These are phyloP conservation scores for Scaptodrosophila lebanonensis DNA, from an alignment of 1,140 invertebrate genomes.

Conservation along the genomic window DNA sequence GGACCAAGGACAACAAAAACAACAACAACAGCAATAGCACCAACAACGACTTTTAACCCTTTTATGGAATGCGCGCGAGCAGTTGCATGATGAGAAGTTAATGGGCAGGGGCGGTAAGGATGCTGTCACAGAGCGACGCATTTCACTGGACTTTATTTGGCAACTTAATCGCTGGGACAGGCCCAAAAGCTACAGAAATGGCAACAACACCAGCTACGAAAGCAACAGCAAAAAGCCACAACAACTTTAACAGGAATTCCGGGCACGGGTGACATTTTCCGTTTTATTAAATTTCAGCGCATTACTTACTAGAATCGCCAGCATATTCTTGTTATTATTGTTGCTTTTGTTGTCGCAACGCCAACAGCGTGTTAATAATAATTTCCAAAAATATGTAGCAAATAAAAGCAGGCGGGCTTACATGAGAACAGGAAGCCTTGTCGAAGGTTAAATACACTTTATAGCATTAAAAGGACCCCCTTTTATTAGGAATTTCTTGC, in stretches of 20 bases:
- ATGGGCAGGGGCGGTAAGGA: background rate
- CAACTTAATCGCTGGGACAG: constrained; percentile 72
- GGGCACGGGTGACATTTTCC: constrained; percentile 24
- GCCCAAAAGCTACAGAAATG: too few relatives aligned
- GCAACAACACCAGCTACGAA: background rate
- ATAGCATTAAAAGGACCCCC: too few relatives aligned
- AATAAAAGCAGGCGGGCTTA: too few relatives aligned
- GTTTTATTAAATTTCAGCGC: constrained; percentile 68
- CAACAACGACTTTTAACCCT: constrained; percentile 35
- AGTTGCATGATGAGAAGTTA: too few relatives aligned
- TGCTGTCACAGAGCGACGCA: constrained; percentile 20
- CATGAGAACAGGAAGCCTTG: too few relatives aligned
- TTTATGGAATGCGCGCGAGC: too few relatives aligned
- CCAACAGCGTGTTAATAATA: constrained; percentile 16
- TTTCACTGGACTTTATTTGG: constrained; percentile 63
- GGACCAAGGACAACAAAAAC: too few relatives aligned
- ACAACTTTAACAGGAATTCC: constrained; percentile 57
- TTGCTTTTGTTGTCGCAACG: constrained; percentile 14
- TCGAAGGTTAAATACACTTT: too few relatives aligned
- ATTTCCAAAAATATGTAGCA: constrained; percentile 47
- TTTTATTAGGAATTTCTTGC: too few relatives aligned
- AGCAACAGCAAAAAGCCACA: constrained; percentile 54
- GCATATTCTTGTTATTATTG: constrained; percentile 21
- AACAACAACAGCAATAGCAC: too few relatives aligned
- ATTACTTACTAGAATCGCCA: constrained; percentile 49